Percentiles rank a stretch among this genome's conserved stretches.
Evolutionary conservation across 2,113 vertebrate genomes (phyloP).

Genomic region (Aegotheles bennettii): DNA sequence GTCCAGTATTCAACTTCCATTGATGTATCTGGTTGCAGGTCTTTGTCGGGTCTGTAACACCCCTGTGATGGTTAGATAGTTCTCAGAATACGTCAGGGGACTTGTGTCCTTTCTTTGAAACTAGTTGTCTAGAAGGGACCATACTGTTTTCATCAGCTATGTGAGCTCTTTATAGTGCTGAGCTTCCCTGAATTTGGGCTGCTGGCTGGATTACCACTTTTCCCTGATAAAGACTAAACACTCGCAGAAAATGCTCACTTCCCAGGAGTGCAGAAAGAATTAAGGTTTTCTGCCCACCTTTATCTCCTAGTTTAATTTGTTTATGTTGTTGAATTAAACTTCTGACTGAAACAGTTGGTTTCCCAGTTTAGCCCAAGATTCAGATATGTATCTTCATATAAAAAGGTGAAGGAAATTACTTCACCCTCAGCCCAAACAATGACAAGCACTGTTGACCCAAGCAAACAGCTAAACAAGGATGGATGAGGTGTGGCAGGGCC

Average conservation of each 20-base stretch:
- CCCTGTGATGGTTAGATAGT: neutral
- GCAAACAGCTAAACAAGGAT: neutral
- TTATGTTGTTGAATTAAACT: neutral
- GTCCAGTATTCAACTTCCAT: neutral
- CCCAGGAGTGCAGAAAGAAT: neutral
- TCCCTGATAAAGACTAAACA: neutral
- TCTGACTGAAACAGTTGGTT: neutral
- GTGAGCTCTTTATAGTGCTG: neutral
- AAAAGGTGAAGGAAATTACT: conserved; percentile 39
- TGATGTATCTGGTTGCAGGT: neutral
- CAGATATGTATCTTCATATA: neutral
- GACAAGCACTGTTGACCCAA: neutral
- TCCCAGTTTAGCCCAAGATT: neutral
- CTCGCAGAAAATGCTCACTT: neutral
- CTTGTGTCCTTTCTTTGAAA: neutral
- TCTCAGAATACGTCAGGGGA: neutral
- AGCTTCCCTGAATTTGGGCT: neutral
- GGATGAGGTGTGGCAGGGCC: conserved; percentile 1
- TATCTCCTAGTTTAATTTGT: neutral
- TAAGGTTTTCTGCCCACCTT: neutral
- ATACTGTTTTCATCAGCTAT: neutral
- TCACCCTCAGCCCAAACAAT: conserved; percentile 27
- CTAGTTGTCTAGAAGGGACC: neutral
- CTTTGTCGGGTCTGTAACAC: neutral
- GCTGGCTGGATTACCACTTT: neutral